Percentiles rank a stretch among this genome's conserved stretches.
Conservation (phyloP, 2,113 vertebrate species). For the Psammodynastes pulverulentus region DNA sequence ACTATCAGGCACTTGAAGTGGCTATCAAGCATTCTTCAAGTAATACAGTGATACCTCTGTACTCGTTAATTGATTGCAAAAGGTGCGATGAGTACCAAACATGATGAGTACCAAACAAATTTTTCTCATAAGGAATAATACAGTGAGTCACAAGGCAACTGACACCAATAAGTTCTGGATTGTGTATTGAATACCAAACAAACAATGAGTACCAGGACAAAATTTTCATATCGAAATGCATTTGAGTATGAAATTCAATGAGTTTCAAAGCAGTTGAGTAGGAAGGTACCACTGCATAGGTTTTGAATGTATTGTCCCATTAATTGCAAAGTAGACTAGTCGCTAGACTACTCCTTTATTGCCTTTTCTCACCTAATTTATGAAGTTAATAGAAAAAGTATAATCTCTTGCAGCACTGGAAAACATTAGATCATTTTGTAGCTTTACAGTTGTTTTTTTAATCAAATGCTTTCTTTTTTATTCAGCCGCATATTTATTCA, state of each 20-base stretch:
- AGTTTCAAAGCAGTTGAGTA: not conserved
- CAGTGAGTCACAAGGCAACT: not conserved
- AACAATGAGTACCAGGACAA: not conserved
- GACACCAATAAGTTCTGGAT: not conserved
- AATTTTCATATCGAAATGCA: not conserved
- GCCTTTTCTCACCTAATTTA: not conserved
- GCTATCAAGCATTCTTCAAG: too few relatives aligned
- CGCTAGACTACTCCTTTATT: not conserved
- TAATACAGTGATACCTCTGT: not conserved
- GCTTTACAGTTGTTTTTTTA: not conserved
- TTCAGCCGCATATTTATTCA: not conserved
- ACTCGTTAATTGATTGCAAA: not conserved
- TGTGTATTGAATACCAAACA: not conserved
- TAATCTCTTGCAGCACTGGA: not conserved
- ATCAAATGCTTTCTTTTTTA: not conserved
- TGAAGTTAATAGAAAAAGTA: not conserved
- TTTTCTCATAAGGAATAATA: not conserved
- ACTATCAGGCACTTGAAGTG: too few relatives aligned
- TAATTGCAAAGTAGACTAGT: not conserved
- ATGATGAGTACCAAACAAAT: not conserved
- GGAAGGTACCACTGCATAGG: not conserved
- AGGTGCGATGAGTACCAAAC: not conserved
- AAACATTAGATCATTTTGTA: not conserved
- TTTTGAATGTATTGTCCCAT: not conserved
- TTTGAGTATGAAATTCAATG: not conserved